Evolutionary conservation across 2,797 vertebrate genomes (phyloP).

Genomic region (Sphaeramia orbicularis): DNA sequence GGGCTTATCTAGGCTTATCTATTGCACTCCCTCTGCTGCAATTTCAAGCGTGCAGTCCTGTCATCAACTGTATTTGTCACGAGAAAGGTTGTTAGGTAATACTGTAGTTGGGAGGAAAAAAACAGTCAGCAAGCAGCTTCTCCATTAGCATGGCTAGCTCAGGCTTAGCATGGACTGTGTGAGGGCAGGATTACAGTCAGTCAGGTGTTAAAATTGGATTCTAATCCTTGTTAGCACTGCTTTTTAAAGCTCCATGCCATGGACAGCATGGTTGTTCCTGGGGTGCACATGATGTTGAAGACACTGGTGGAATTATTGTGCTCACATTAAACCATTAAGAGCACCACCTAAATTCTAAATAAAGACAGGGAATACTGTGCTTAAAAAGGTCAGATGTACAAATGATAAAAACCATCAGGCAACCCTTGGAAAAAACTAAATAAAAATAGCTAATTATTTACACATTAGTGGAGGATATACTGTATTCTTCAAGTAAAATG

Average conservation of each 20-base stretch:
- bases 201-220: slow-evolving; percentile 87
- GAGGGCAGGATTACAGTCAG: slow-evolving; percentile 83
- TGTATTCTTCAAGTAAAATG: slow-evolving; percentile 30
- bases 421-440: background rate
- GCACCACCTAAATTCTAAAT: background rate
- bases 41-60: slow-evolving; percentile 23
- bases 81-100: slow-evolving; percentile 74
- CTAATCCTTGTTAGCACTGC: slow-evolving; percentile 82
- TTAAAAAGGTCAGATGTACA: slow-evolving; percentile 16
- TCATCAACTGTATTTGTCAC: slow-evolving; percentile 49
- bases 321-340: slow-evolving; percentile 2
- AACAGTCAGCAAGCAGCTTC: slow-evolving; percentile 51
- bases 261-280: slow-evolving; percentile 47
- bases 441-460: background rate
- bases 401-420: background rate
- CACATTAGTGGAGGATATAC: background rate
- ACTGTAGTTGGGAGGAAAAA: slow-evolving; percentile 16
- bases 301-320: slow-evolving; percentile 15
- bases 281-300: slow-evolving; percentile 37
- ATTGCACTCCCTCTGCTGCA: background rate
- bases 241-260: slow-evolving; percentile 76
- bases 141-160: slow-evolving; percentile 73
- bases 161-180: slow-evolving; percentile 77
- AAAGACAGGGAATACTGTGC: background rate
- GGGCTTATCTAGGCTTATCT: slow-evolving; percentile 1